Evolutionary conservation across 2,888 invertebrate species (phyloP).

Genomic region (Parnassius smintheus): DNA sequence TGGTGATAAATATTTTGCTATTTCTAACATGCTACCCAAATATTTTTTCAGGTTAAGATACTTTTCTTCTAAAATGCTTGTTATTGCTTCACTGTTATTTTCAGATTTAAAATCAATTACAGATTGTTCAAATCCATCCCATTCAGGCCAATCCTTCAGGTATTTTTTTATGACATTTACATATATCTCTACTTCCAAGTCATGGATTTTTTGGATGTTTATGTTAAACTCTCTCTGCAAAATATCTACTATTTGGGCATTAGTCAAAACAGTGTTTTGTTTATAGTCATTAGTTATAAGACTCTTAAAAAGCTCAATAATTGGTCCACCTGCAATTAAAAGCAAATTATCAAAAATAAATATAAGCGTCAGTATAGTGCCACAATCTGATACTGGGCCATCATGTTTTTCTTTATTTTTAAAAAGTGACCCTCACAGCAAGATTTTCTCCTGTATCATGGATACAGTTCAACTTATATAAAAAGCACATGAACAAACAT

Average conservation of each 20-base stretch:
- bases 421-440: too few species aligned
- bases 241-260: conserved; percentile 57
- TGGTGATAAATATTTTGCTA: conserved; percentile 40
- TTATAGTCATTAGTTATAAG: conserved; percentile 54
- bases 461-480: too few species aligned
- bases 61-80: conserved; percentile 45
- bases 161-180: conserved; percentile 61
- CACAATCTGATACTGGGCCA: too few species aligned
- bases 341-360: too few species aligned
- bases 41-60: conserved; percentile 53
- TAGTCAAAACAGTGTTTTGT: conserved; percentile 58
- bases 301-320: conserved; percentile 54
- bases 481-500: too few species aligned
- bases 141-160: conserved; percentile 65
- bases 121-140: conserved; percentile 57
- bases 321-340: conserved; percentile 53
- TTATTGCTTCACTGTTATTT: conserved; percentile 35
- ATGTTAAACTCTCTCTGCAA: conserved; percentile 55
- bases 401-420: too few species aligned
- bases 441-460: too few species aligned
- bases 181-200: conserved; percentile 58
- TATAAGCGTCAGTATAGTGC: too few species aligned
- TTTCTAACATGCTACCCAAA: conserved; percentile 45
- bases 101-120: conserved; percentile 43
- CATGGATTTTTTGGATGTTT: conserved; percentile 43